These are phyloP conservation scores for Pomatostomus ruficeps DNA, from an alignment of 2,113 vertebrate genomes.

Conservation along the genomic window DNA sequence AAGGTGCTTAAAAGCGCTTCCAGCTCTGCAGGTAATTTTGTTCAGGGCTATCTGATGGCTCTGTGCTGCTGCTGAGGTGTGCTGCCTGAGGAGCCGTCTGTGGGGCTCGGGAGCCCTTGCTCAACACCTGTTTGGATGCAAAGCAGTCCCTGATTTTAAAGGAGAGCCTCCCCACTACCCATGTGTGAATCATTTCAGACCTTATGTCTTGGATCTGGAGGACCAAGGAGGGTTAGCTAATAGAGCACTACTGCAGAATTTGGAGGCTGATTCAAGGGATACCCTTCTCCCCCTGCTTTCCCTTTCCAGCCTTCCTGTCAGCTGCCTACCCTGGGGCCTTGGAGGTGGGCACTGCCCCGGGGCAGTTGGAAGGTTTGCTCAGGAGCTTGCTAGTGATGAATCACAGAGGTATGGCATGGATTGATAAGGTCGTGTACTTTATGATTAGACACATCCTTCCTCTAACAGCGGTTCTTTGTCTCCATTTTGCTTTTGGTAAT, in stretches of 20 bases:
- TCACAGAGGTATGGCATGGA: conserved; percentile 48
- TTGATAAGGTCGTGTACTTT: conserved; percentile 65
- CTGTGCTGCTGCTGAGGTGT: neutral
- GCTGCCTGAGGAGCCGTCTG: rapidly evolving
- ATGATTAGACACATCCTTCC: conserved; percentile 61
- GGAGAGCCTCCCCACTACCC: neutral
- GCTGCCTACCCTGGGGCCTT: conserved; percentile 8
- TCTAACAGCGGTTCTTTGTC: conserved; percentile 54
- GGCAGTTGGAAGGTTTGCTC: conserved; percentile 25
- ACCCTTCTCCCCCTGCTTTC: neutral
- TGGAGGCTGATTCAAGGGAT: neutral
- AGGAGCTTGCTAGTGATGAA: conserved; percentile 42
- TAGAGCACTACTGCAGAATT: neutral
- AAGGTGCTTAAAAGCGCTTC: neutral
- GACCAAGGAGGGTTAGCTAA: neutral
- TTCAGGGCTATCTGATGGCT: neutral
- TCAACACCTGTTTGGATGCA: rapidly evolving
- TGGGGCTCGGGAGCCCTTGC: neutral
- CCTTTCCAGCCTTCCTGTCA: neutral
- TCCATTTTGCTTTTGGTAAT: conserved; percentile 36
- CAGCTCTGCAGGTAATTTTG: neutral
- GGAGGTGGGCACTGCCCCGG: neutral
- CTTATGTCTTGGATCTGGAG: rapidly evolving
- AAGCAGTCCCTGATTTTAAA: neutral
- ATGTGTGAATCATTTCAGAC: neutral